Evolutionary conservation across 30 jellyfish, hydroid and myxozoan species (phyloP), one percentile per base, ranked within the genome.

Genomic region (Aurelia sp.): DNA sequence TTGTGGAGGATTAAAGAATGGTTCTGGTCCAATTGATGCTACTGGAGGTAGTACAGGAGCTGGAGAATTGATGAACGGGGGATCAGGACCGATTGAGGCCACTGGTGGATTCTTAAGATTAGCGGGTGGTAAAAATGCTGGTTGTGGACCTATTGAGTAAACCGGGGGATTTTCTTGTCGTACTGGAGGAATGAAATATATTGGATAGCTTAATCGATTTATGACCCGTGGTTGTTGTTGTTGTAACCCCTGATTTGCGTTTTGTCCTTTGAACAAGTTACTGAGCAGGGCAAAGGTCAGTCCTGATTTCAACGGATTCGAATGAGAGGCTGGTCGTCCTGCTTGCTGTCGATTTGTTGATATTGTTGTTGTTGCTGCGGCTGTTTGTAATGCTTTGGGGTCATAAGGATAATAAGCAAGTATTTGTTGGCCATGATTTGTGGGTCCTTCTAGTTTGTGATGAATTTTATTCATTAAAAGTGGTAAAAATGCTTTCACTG

Each of bases 141-240:
- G 96, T n/a, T 88, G 83, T 47, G 96, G 92, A 20, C 96, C 96
- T 71, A 88, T 79, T 35, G 96, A 88, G 10, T 58, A 17, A 8
- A 79, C 92, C 27, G 91, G 76, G 18, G 96, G 89, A 5, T 52
- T 47, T 21, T 79, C 89, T n/a, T 63, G 77, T 44, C 15, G 55
- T 3, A 35, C 81, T 18, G 74, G 90, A 15, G 96, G 96, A 4
- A 78, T 63, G 70, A 74, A 78, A 62, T 87, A 87, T 22, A 87
- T 82, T 11, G 96, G 96, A 55, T 78, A 71, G 11, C 86, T 83
- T 17, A 78, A 62, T 8, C 85, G 87, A 60, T 74, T 78, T 13
- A 35, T 68, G 50, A 87, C 78, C 21, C 63, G 87, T 13, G 95
- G 85, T 31, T 67, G 81, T 22, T 41, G 79, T 47, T 65, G 70